Conservation (phyloP, 23 tunicate species). For the Clavelina lepadiformis region DNA sequence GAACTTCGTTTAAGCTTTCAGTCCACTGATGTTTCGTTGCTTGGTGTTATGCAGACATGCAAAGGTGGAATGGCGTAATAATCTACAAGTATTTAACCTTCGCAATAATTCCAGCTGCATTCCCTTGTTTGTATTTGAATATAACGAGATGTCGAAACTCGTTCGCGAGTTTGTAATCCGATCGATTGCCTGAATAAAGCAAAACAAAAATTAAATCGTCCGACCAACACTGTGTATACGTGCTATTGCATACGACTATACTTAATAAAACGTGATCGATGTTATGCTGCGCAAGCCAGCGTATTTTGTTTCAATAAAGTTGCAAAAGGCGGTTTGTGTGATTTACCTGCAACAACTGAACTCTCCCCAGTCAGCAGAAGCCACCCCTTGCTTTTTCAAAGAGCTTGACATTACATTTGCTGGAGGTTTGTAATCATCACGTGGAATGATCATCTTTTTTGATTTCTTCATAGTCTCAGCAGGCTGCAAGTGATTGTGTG, state of each 20-base stretch:
- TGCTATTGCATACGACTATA: too few species aligned
- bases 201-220: background rate
- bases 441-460: too few species aligned
- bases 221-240: background rate
- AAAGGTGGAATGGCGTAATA: background rate
- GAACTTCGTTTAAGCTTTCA: background rate
- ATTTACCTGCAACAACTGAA: conserved; percentile 17
- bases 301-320: background rate
- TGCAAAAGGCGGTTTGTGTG: background rate
- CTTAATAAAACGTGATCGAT: background rate
- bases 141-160: background rate
- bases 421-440: background rate
- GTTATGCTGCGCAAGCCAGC: background rate
- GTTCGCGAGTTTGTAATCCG: conserved; percentile 17
- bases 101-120: conserved; percentile 12
- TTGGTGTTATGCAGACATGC: background rate
- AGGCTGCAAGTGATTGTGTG: too few species aligned
- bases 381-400: background rate
- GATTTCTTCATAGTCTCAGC: too few species aligned
- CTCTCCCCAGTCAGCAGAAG: background rate
- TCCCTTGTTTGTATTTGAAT: background rate
- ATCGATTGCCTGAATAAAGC: background rate
- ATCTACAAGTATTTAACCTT: background rate
- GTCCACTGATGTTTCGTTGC: background rate
- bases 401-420: background rate